phyloP scores from a whole-genome alignment of 2,113 vertebrate species.

The Platichthys flesus region DNA sequence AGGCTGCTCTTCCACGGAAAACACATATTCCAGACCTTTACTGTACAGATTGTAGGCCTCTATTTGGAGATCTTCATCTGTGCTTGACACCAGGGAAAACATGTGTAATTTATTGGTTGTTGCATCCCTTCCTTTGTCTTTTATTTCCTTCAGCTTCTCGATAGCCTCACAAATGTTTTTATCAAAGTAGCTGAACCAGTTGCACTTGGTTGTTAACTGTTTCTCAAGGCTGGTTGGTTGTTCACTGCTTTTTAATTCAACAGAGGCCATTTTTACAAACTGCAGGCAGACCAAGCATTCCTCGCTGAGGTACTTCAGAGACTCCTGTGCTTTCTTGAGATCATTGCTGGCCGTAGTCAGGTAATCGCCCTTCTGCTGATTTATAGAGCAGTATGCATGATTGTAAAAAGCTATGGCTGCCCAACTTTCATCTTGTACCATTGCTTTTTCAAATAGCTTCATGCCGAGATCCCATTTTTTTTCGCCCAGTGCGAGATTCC shows the following conservation, averaged over 20 bases:
- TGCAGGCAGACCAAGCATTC: slow-evolving; percentile 27
- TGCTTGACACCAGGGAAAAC: slow-evolving; percentile 8
- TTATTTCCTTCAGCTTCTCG: not conserved
- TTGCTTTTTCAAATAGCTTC: no score
- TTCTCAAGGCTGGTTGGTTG: slow-evolving; percentile 29
- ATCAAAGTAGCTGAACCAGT: slow-evolving; percentile 6
- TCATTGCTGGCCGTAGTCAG: not conserved
- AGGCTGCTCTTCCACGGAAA: slow-evolving; percentile 39
- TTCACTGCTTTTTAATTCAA: slow-evolving; percentile 1
- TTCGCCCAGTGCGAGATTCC: no score
- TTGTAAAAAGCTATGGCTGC: no score
- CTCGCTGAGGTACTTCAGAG: slow-evolving; percentile 14
- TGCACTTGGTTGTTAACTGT: slow-evolving; percentile 16
- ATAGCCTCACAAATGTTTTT: slow-evolving; percentile 23
- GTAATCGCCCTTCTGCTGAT: no score
- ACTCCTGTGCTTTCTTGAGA: slow-evolving; percentile 22
- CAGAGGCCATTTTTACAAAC: slow-evolving; percentile 30
- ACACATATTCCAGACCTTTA: slow-evolving; percentile 32
- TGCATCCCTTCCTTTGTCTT: not conserved
- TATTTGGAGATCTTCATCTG: slow-evolving; percentile 28
- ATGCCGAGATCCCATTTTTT: no score
- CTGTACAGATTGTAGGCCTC: slow-evolving; percentile 30
- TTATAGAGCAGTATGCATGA: no score
- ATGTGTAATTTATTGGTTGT: slow-evolving; percentile 14
- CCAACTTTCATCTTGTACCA: no score